Evolutionary conservation across 2,888 invertebrate species (phyloP).

Genomic region (Papilio elwesi): DNA sequence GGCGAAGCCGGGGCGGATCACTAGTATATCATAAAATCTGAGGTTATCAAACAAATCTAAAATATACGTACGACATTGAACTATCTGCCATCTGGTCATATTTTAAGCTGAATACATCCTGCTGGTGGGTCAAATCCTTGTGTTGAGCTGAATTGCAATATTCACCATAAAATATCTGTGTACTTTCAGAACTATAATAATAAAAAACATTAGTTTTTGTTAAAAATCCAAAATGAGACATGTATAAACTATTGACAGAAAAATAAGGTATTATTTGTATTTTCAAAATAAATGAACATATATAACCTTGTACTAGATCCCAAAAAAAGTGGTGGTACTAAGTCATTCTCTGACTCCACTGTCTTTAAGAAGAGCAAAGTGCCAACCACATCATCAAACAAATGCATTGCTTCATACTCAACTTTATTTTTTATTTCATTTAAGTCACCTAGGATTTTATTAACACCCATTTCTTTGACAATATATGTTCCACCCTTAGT

Average conservation of each 20-base stretch:
- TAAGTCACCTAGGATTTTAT: constrained; percentile 68
- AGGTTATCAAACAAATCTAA: background rate
- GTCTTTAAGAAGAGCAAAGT: constrained; percentile 71
- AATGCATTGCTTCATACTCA: constrained; percentile 63
- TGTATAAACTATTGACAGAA: no score
- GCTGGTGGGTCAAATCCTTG: constrained; percentile 53
- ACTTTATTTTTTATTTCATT: constrained; percentile 70
- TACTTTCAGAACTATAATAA: constrained; percentile 61
- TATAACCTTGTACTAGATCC: constrained; percentile 73
- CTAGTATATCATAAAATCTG: background rate
- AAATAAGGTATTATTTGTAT: constrained; percentile 46
- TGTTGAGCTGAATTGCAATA: constrained; percentile 59
- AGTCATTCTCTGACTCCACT: constrained; percentile 68
- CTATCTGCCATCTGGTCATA: background rate
- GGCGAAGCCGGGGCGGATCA: no score
- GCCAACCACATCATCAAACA: constrained; percentile 74
- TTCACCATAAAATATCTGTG: constrained; percentile 54
- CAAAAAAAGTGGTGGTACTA: constrained; percentile 70
- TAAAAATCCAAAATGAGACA: constrained; percentile 41
- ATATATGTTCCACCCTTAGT: constrained; percentile 80
- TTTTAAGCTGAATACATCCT: constrained; percentile 3
- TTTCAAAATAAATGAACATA: constrained; percentile 35
- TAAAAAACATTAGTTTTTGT: background rate
- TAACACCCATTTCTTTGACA: constrained; percentile 77
- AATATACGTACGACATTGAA: constrained; percentile 13